These are phyloP conservation scores for Arion vulgaris DNA, from an alignment of 1,140 invertebrate genomes.

Conservation along the genomic window DNA sequence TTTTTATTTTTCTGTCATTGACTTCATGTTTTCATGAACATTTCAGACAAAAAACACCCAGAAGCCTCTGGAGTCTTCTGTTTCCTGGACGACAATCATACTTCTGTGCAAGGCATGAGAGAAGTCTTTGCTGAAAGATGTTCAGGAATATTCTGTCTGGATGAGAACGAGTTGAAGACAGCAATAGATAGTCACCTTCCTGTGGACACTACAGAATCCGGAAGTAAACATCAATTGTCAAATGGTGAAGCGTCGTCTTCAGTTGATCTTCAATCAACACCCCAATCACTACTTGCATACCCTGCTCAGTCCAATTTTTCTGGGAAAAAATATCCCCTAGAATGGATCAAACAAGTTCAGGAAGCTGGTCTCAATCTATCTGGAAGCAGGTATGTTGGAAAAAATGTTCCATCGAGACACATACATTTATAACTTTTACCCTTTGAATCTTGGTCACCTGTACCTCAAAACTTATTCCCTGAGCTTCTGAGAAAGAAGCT, in stretches of 20 bases:
- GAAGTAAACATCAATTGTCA: neutral
- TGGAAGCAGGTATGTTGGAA: constrained; percentile 27
- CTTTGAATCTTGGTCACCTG: too few species aligned
- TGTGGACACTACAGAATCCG: too few species aligned
- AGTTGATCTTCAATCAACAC: constrained; percentile 18
- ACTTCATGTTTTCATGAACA: neutral
- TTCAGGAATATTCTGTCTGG: constrained; percentile 56
- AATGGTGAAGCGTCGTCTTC: neutral
- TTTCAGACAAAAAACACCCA: neutral
- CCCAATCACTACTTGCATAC: constrained; percentile 83
- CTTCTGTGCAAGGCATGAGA: constrained; percentile 93
- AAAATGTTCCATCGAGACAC: neutral
- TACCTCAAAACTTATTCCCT: too few species aligned
- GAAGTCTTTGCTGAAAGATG: constrained; percentile 73
- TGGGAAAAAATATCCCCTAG: constrained; percentile 83
- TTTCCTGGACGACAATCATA: constrained; percentile 93
- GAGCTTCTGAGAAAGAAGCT: neutral
- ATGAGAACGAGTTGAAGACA: constrained; percentile 44
- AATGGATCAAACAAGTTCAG: constrained; percentile 81
- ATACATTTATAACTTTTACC: neutral
- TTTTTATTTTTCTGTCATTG: too few species aligned
- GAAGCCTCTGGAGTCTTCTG: constrained; percentile 74
- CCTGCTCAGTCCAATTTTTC: constrained; percentile 96
- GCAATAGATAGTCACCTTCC: neutral
- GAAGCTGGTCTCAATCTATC: constrained; percentile 75